Conservation (phyloP, 2,888 invertebrate genomes). For the Oscheius myriophilus region DNA sequence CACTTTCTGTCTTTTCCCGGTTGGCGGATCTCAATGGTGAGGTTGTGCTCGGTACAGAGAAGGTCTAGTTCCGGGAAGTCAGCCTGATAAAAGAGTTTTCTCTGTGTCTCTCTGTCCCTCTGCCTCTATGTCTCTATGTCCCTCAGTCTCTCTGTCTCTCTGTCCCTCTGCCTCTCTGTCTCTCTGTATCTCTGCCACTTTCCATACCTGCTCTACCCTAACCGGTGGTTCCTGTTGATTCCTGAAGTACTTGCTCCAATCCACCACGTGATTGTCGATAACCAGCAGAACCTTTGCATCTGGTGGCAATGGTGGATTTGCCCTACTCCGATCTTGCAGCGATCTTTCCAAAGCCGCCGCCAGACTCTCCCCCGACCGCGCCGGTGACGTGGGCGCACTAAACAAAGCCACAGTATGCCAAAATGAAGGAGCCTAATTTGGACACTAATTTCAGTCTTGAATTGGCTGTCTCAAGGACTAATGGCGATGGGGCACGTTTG, state of each 20-base stretch:
- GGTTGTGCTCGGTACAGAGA: conserved; percentile 53
- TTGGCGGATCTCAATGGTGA: conserved; percentile 46
- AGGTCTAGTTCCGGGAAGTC: conserved; percentile 54
- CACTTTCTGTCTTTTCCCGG: conserved; percentile 42
- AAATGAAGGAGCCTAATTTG: conserved; percentile 1
- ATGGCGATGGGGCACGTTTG: not conserved
- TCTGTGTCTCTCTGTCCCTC: not conserved
- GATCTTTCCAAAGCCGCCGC: conserved; percentile 54
- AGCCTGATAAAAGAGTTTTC: conserved; percentile 29
- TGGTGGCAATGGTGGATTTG: conserved; percentile 37
- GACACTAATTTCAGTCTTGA: not conserved
- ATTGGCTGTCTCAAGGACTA: not conserved
- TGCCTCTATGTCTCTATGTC: not conserved
- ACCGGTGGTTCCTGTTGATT: conserved; percentile 40
- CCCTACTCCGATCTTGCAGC: conserved; percentile 44
- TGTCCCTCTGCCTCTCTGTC: too few relatives aligned
- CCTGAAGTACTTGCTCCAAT: conserved; percentile 54
- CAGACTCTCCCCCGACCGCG: conserved; percentile 48
- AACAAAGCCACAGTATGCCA: not conserved
- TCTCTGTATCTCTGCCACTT: too few relatives aligned
- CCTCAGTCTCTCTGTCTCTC: too few relatives aligned
- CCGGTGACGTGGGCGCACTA: conserved; percentile 61
- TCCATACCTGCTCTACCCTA: conserved; percentile 49
- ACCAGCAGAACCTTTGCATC: conserved; percentile 55
- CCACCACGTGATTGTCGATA: conserved; percentile 30